These are phyloP conservation scores for Lycorma delicatula DNA, from an alignment of 1,140 invertebrate genomes.

Conservation along the genomic window DNA sequence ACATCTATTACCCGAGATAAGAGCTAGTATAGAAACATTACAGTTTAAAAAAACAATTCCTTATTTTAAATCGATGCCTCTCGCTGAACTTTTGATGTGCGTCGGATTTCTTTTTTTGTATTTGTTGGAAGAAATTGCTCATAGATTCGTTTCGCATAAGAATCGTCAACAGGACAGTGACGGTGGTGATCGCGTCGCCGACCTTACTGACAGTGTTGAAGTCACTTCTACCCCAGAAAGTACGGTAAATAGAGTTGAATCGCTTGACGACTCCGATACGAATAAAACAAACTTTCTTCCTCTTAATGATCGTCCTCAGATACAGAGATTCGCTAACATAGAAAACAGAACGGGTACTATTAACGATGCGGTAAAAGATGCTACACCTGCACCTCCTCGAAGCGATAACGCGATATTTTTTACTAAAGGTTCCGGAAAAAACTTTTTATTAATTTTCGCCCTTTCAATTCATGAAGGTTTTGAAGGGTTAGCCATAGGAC, in stretches of 20 bases:
- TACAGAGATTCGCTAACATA: background rate
- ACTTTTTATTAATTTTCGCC: conserved; percentile 46
- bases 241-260: background rate
- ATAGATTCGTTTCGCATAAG: conserved; percentile 19
- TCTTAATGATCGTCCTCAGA: no score
- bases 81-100: conserved; percentile 44
- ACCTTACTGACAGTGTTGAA: background rate
- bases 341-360: conserved; percentile 9
- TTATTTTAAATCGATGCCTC: conserved; percentile 20
- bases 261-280: no score
- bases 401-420: background rate
- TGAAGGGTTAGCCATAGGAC: conserved; percentile 37
- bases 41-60: background rate
- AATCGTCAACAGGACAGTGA: background rate
- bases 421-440: conserved; percentile 27
- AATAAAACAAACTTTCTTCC: no score
- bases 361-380: background rate
- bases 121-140: conserved; percentile 43
- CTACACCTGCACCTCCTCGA: background rate
- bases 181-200: background rate
- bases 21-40: conserved; percentile 36
- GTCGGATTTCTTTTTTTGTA: conserved; percentile 50
- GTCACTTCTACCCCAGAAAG: background rate
- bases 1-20: conserved; percentile 75
- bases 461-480: conserved; percentile 54